Percentiles rank a stretch among this genome's conserved stretches.
Evolutionary conservation across 1,140 invertebrate genomes (phyloP).

Genomic region (Sitodiplosis mosellana): DNA sequence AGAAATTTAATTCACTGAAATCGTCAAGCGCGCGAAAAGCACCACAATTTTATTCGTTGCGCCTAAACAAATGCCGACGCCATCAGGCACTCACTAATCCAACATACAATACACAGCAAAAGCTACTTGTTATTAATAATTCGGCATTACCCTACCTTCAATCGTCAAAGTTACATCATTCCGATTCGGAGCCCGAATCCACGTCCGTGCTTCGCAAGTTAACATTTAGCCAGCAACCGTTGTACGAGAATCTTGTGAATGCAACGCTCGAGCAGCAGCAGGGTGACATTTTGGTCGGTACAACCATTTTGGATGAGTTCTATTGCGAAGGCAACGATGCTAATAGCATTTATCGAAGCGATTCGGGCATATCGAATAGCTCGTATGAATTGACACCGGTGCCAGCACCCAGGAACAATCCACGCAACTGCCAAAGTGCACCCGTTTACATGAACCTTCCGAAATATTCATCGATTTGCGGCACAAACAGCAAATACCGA

Average conservation of each 20-base stretch:
- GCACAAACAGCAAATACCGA: too few species aligned
- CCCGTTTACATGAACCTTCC: constrained; percentile 1
- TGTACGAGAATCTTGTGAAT: constrained; percentile 30
- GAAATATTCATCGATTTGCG: neutral
- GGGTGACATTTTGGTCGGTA: too few species aligned
- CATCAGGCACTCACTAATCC: constrained; percentile 15
- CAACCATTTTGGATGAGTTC: constrained; percentile 13
- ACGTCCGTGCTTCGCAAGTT: neutral
- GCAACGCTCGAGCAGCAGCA: constrained; percentile 29
- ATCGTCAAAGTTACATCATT: too few species aligned
- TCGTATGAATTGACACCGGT: constrained; percentile 18
- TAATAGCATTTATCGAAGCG: constrained; percentile 22
- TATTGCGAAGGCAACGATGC: constrained; percentile 8
- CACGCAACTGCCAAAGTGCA: constrained; percentile 1
- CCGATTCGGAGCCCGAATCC: too few species aligned
- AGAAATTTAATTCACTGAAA: constrained; percentile 22
- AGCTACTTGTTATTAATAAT: neutral
- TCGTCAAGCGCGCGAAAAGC: constrained; percentile 8
- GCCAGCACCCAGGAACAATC: constrained; percentile 2
- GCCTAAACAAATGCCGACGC: constrained; percentile 14
- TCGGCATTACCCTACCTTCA: neutral
- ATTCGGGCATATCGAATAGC: constrained; percentile 24
- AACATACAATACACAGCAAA: neutral
- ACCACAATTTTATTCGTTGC: neutral
- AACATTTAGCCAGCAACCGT: constrained; percentile 16